Base-by-base conservation (phyloP, 1,140 invertebrate genomes). In the Drosophila repletoides region DNA sequence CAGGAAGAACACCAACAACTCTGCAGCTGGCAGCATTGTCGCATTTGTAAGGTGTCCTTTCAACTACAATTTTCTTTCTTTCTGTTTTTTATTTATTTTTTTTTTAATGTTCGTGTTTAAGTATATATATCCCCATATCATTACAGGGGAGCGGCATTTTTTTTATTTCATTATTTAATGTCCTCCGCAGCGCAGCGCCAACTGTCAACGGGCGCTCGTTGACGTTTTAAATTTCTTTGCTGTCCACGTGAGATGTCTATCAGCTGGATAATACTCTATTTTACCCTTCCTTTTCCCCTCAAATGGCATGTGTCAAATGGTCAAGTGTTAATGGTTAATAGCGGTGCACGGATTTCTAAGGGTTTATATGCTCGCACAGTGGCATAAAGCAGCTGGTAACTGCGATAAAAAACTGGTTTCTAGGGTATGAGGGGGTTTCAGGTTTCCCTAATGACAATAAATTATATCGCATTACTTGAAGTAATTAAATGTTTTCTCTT, bases 31-130 rank as follows among this genome's bases (percentile, higher is more conserved):
- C 31, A 10, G 14, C 24, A 34, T 58, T 41, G 51, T 19, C 24
- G 71, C 63, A 51, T 56, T 81, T 76, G 45, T 73, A 84, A 83
- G 79, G 77, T 83, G 77, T 83, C 79, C n/a, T 65, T 59, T 63
- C 63, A 66, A 74, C 75, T 59, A 74, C 60, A 73, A 59, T n/a
- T 6, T 36, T n/a, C 7, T 28, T 6, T n/a, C 6, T 9, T 40
- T 31, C n/a, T 15, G 10, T 19, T 26, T 26, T 24, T 10, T 69
- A 34, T 45, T 36, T 41, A 3, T 15, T 29, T 22, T 29, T 28
- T 26, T 4, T 33, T 65, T 36, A 34, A 49, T 43, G 21, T 28
- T 31, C 46, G 17, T 12, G 22, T 45, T 14, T 24, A 48, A 26
- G 19, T 17, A 43, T 15, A 17, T 33, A 28, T 33, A 43, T 29